Evolutionary conservation across 2,888 invertebrate species (phyloP).

Genomic region (Lydus trimaculatus): DNA sequence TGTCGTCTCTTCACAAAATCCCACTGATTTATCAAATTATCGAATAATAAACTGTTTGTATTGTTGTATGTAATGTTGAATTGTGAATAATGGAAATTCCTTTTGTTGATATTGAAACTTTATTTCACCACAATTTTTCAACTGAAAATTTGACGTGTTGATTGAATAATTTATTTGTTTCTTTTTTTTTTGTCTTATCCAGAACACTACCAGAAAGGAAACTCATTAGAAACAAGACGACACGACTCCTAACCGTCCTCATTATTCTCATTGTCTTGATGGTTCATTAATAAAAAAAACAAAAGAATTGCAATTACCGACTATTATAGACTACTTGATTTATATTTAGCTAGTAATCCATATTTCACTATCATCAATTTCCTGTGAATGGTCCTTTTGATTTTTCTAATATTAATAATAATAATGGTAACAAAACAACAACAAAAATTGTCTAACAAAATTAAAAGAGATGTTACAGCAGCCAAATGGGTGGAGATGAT

Average conservation of each 20-base stretch:
- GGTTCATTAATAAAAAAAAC: neutral
- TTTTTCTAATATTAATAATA: too few relatives aligned
- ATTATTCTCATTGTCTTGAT: conserved; percentile 22
- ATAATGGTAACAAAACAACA: conserved; percentile 7
- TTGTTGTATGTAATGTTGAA: too few relatives aligned
- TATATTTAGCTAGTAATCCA: conserved; percentile 27
- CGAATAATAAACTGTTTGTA: neutral
- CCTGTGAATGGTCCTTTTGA: conserved; percentile 21
- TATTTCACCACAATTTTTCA: conserved; percentile 52
- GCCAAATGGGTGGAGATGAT: conserved; percentile 8
- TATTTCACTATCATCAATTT: conserved; percentile 43
- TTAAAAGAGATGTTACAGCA: conserved; percentile 39
- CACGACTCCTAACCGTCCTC: conserved; percentile 33
- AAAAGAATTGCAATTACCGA: neutral
- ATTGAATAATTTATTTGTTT: conserved; percentile 49
- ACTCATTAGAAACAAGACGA: conserved; percentile 23
- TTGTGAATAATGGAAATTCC: neutral
- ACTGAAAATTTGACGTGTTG: conserved; percentile 45
- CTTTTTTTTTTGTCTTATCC: neutral
- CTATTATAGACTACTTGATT: neutral
- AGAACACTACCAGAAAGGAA: neutral
- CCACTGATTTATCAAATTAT: neutral
- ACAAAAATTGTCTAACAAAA: conserved; percentile 36
- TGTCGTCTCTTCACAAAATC: neutral
- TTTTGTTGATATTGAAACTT: too few relatives aligned